Percentiles rank a stretch among this genome's conserved stretches.
Conservation (phyloP, 2,797 vertebrate species). For the Dendrocincla fuliginosa region DNA sequence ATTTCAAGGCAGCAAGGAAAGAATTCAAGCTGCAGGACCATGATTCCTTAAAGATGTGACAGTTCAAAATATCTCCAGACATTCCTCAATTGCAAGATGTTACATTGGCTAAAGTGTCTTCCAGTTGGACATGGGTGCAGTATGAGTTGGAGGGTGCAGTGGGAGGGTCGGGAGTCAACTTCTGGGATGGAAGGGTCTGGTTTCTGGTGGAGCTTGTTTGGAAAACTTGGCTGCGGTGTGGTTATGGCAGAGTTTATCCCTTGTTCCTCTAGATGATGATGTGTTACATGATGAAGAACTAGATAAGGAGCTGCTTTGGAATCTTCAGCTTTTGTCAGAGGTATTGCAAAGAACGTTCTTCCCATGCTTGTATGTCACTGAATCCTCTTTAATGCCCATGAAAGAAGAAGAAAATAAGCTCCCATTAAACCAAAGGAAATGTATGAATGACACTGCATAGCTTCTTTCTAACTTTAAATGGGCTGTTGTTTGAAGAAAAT, state of each 20-base stretch:
- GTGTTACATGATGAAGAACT: conserved; percentile 93
- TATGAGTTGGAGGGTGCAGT: not conserved
- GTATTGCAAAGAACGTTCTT: conserved; percentile 68
- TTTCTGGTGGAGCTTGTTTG: not conserved
- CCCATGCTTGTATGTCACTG: not conserved
- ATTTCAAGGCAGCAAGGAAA: not conserved
- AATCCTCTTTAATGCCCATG: not conserved
- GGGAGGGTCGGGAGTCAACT: not conserved
- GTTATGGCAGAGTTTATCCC: not conserved
- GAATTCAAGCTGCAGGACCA: not conserved
- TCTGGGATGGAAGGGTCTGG: not conserved
- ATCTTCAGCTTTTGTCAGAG: conserved; percentile 96
- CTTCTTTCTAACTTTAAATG: not conserved
- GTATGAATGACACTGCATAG: not conserved
- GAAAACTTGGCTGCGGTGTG: not conserved
- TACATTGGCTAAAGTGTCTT: not conserved
- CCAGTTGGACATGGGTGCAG: not conserved
- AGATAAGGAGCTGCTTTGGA: conserved; percentile 97
- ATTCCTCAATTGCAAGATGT: not conserved
- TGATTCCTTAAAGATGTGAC: not conserved
- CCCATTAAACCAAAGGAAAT: not conserved
- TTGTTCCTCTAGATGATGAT: conserved; percentile 88
- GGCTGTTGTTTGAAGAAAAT: not conserved
- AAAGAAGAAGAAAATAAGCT: not conserved
- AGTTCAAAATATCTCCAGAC: not conserved